Evolutionary conservation across 2,888 invertebrate genomes (phyloP), one percentile per base, ranked within the genome.

Genomic region (Drosophila pseudotalamancana): DNA sequence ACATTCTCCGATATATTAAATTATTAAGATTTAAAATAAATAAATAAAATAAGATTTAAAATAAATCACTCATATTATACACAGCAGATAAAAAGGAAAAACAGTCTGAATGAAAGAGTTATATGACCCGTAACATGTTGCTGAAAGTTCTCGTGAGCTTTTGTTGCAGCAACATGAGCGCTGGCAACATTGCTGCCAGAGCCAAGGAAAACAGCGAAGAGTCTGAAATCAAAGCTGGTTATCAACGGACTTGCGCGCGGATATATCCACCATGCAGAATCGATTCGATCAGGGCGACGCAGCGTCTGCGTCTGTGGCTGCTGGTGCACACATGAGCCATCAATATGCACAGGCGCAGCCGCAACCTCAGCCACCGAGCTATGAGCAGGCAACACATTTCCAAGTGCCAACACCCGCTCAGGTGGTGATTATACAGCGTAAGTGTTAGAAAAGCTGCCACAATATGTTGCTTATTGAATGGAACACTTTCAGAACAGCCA

Each of bases 371-470:
- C 86, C 89, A 4, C 91, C 91, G 1, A 80, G 86, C 8, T 90
- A 90, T 42, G 90, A 89, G 43, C 90, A 90, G 69, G 90, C 89
- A 12, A 88, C 81, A 16, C 60, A 72, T 8, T 45, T 69, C 6
- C 49, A 70, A 0, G 8, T 19, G 14, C 27, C 69, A 4, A n/a
- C 61, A 4, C 21, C 50, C 6, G 34, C 62, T 8, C 87, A 88
- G 12, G 81, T 91, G 37, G 88, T 90, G 16, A 87, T 91, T 60
- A 87, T 90, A 65, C 90, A 90, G 48, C 90, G 90, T 90, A 73
- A 84, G 90, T 11, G n/a, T n/a, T n/a, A n/a, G n/a, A n/a, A n/a
- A n/a, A n/a, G n/a, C 0, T 4, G 4, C 2, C 19, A n/a, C 5
- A 12, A 19, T 9, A 4, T 16, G 23, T 12, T 42, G 12, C 1